Evolutionary conservation across 2,797 vertebrate genomes (phyloP), one percentile per base, ranked within the genome.

Genomic region (Halcyon badia): DNA sequence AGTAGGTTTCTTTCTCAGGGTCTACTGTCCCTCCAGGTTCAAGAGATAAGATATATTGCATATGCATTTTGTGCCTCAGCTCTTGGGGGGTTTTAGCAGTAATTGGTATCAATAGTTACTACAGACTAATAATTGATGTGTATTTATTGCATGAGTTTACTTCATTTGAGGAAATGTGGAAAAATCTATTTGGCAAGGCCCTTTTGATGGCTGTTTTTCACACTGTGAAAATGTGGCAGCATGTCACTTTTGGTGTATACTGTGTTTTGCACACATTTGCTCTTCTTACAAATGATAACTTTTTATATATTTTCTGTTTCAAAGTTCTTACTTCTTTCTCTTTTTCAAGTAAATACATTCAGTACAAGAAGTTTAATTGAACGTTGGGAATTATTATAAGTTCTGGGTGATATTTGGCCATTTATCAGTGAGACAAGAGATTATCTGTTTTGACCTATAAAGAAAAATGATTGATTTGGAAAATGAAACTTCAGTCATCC

Each of bases 331-430:
- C 49, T 64, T 87, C 65, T 91, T 82, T 62, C 64, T 79, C 14
- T 94, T 42, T 93, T 83, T 25, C 37, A 96, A 82, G 35, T 68
- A 83, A 75, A 94, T 51, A 52, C 49, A 82, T 87, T 90, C 83
- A 87, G 60, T 76, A 92, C 56, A 41, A 49, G 78, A 90, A 95
- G 89, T 95, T 90, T 94, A 96, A 96, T 76, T 84, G 89, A 91
- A 79, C 68, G 64, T 0, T 56, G 42, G 68, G 44, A 95, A 94
- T 84, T 51, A 68, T 42, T 91, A 42, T 70, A 94, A 73, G 20
- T 57, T 84, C 56, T 85, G 57, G 73, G 20, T 1, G 14, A 64
- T 94, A 86, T 80, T 58, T 82, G 46, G 21, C 48, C 80, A 51
- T 81, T 80, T 71, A 66, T 93, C 89, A 93, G 20, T 16, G 33